Evolutionary conservation across 2,888 invertebrate species (phyloP).

Genomic region (Agriopis aurantiaria): DNA sequence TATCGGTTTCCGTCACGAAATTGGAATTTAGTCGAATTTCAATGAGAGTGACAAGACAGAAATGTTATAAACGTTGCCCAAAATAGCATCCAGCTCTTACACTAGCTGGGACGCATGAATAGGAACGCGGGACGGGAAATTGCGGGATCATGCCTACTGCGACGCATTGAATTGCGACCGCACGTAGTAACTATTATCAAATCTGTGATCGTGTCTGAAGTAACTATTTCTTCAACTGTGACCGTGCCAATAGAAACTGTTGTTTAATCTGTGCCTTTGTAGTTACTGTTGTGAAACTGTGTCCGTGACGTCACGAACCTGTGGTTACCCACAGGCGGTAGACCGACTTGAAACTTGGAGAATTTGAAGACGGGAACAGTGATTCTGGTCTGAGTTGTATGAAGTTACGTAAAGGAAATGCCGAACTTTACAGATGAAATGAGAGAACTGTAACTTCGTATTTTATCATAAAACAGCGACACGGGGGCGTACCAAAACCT

Average conservation of each 20-base stretch:
- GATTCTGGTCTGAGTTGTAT: conserved; percentile 8
- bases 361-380: conserved; percentile 6
- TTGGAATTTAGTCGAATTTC: neutral
- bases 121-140: conserved; percentile 59
- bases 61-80: neutral
- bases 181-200: neutral
- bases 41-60: neutral
- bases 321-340: conserved; percentile 14
- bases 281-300: neutral
- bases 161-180: conserved; percentile 51
- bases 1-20: neutral
- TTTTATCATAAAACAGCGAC: too few relatives aligned
- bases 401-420: conserved; percentile 9
- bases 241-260: neutral
- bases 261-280: neutral
- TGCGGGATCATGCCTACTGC: conserved; percentile 55
- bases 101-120: conserved; percentile 46
- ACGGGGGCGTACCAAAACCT: neutral
- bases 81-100: conserved; percentile 8
- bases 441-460: neutral
- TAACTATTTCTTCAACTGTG: neutral
- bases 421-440: conserved; percentile 1
- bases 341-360: conserved; percentile 13
- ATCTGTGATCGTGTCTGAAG: neutral
- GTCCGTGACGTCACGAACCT: conserved; percentile 21